Evolutionary conservation across 2,888 invertebrate species (phyloP).

Genomic region (Cephonodes hylas): DNA sequence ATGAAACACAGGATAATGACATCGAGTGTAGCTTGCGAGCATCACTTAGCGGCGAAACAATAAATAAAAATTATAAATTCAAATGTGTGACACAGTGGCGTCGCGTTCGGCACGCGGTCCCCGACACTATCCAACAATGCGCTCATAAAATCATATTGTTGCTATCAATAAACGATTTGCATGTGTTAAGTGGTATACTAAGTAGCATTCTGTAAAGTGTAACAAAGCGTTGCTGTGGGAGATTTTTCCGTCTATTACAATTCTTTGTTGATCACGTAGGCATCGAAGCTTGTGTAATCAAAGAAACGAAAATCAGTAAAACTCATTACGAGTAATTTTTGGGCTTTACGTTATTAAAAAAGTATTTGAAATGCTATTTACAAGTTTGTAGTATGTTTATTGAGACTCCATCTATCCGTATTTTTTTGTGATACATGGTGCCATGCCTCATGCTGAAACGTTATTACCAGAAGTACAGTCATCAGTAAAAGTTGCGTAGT

Average conservation of each 20-base stretch:
- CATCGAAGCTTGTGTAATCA: too few species aligned
- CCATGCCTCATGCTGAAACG: too few species aligned
- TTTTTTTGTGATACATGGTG: too few species aligned
- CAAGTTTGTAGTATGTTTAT: too few species aligned
- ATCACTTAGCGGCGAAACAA: conserved; percentile 33
- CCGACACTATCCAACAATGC: conserved; percentile 59
- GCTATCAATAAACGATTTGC: conserved; percentile 76
- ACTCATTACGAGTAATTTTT: too few species aligned
- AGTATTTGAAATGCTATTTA: too few species aligned
- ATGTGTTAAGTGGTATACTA: conserved; percentile 63
- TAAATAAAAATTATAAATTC: conserved; percentile 58
- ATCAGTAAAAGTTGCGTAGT: neutral
- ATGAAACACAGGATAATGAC: neutral
- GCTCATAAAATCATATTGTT: conserved; percentile 74
- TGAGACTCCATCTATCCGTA: too few species aligned
- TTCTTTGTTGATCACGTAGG: too few species aligned
- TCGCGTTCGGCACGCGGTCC: conserved; percentile 59
- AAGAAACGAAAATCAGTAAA: too few species aligned
- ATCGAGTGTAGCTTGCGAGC: conserved; percentile 23
- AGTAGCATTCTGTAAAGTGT: too few species aligned
- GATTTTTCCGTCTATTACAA: too few species aligned
- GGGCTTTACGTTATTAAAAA: too few species aligned
- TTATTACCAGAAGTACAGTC: neutral
- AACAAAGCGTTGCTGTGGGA: neutral
- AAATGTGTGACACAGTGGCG: conserved; percentile 48